Base-by-base conservation (phyloP, 2,113 vertebrate genomes). In the Archocentrus centrarchus region DNA sequence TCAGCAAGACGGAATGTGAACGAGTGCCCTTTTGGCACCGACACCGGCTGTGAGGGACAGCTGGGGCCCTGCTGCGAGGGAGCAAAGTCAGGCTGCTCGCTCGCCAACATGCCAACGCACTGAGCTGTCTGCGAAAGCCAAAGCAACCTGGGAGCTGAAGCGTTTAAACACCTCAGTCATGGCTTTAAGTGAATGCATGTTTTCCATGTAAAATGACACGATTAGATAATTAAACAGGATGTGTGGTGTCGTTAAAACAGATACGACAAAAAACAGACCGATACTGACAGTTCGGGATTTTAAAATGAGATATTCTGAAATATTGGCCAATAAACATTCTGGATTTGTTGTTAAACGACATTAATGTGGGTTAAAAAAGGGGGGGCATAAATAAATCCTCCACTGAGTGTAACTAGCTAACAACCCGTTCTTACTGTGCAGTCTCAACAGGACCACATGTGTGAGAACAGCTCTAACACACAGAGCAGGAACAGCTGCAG, bases 1-100 rank as follows among this genome's bases (percentile, higher is more conserved):
- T 93, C 91, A 93, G 84, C 77, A 81, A 86, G 92, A 18, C 81
- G 93, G 93, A 91, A 95, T 93, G 94, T 85, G 91, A 90, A 82
- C n/a, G 39, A 85, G 86, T 91, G 91, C 76, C 91, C 91, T 93
- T 92, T 93, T 88, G 92, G 87, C 89, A 83, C 59, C 1, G 66
- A 66, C 77, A 37, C 75, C 63, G 80, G 82, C 86, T 82, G 84
- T 17, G 81, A 62, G 82, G 37, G 91, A 94, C 94, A 94, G 94
- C 93, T 95, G 94, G 89, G 76, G 35, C 11, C 59, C 59, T 15
- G 13, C 79, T 66, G 68, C 32, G 47, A 62, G 84, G 77, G 57
- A 75, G 30, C 32, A 75, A 15, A 82, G 81, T 18, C 75, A 39
- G 79, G 62, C 61, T n/a, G 75, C 79, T 15, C 37, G 77, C 53